Evolutionary conservation across 2,888 invertebrate genomes (phyloP), one percentile per base, ranked within the genome.

Genomic region (Steinernema hermaphroditum): DNA sequence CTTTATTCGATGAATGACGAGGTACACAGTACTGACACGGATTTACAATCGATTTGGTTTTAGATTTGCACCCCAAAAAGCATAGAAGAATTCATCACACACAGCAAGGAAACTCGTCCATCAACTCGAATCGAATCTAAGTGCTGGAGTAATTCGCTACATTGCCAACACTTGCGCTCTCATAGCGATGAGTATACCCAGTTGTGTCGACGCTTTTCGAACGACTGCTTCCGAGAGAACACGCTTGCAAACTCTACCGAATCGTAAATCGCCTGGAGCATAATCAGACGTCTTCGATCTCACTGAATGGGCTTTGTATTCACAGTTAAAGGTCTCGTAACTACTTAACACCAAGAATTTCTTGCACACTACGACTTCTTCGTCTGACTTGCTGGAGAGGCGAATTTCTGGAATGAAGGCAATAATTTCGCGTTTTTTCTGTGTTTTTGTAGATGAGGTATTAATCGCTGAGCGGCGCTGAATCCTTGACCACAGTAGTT

Each of bases 61-160:
- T 76, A 76, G 57, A 74, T 46, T 41, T 46, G 49, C 37, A 29
- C 69, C 14, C 41, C 72, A 16, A 68, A 70, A 41, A 72, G 70
- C 72, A 77, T 71, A 54, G 73, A 72, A 43, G 46, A 76, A 29
- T 69, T 77, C 24, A 71, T 57, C 43, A 34, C 57, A 8, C 4
- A 27, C 41, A 9, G 82, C 90, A 91, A 9, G 88, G 89, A 43
- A 88, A 89, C 74, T 89, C 91, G 2, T 89, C 90, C 73, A 88
- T 89, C 72, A 87, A 90, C 54, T 92, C 92, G 9, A 90, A 91
- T 0, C 88, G 90, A 75, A 91, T 91, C 0, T 89, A 90, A 27
- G 88, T 90, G 37, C 74, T 92, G 92, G 87, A 90, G 91, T 73
- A 90, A 91, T 82, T 92, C 92, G 12, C 90, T 91, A n/a, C 92